phyloP scores from a whole-genome alignment of 2,113 vertebrate species.

The Xyliphius kryptos region DNA sequence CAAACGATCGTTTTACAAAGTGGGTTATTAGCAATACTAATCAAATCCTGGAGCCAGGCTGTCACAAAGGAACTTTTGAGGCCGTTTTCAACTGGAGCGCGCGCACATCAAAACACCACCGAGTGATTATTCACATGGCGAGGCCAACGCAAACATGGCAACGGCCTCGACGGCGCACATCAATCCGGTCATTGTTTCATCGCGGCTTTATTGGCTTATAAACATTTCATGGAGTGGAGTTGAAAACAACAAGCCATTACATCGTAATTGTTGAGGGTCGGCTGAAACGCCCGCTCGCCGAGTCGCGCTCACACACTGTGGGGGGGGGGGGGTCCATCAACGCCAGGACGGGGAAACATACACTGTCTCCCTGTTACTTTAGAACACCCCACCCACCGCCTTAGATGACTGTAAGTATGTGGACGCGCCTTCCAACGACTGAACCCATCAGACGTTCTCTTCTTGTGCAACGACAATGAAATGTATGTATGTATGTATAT shows the following conservation, averaged over 20 bases:
- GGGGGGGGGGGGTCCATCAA: too few relatives aligned
- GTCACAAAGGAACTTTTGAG: constrained; percentile 29
- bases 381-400: too few relatives aligned
- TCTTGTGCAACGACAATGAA: too few relatives aligned
- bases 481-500: too few relatives aligned
- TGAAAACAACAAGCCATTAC: constrained; percentile 3
- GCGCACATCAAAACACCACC: constrained; percentile 37
- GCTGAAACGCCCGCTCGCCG: too few relatives aligned
- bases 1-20: constrained; percentile 19
- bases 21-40: constrained; percentile 35
- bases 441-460: too few relatives aligned
- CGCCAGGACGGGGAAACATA: too few relatives aligned
- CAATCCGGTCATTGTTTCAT: constrained; percentile 22
- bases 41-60: constrained; percentile 28
- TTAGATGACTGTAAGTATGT: too few relatives aligned
- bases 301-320: too few relatives aligned
- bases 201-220: constrained; percentile 26
- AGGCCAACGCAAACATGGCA: constrained; percentile 27
- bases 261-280: constrained; percentile 20
- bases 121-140: constrained; percentile 23
- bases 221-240: constrained; percentile 7
- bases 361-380: too few relatives aligned
- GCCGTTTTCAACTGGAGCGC: constrained; percentile 28
- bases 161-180: constrained; percentile 22
- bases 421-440: too few relatives aligned